Evolutionary conservation across 2,797 vertebrate genomes (phyloP).

Genomic region (Lagorchestes hirsutus): DNA sequence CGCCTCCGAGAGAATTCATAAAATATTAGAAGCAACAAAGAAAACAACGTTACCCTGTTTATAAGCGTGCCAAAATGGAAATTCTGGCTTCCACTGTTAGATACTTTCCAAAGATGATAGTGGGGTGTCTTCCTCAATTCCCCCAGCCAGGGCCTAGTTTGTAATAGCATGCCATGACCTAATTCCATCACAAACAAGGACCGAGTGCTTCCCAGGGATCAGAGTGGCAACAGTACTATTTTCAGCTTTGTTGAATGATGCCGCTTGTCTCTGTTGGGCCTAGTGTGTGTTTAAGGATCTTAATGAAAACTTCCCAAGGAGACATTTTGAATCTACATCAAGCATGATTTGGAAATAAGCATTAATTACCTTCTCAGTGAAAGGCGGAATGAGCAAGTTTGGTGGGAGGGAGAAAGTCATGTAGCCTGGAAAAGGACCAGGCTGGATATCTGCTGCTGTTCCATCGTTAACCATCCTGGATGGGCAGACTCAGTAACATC

Average conservation of each 20-base stretch:
- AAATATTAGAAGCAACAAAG: background rate
- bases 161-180: background rate
- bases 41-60: background rate
- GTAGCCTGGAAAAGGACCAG: background rate
- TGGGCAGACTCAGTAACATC: background rate
- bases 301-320: background rate
- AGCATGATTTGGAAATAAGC: conserved; percentile 5
- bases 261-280: background rate
- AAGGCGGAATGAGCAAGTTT: background rate
- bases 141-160: background rate
- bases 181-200: background rate
- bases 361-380: background rate
- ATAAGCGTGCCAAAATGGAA: background rate
- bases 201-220: background rate
- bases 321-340: background rate
- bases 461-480: background rate
- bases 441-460: background rate
- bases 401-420: background rate
- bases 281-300: background rate
- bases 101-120: background rate
- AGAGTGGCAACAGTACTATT: background rate
- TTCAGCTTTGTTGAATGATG: background rate
- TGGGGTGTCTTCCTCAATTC: conserved; percentile 14
- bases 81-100: background rate
- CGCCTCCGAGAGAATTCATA: background rate